phyloP scores from a whole-genome alignment of 1,140 invertebrate genomes.

The Frieseomelitta varia region DNA sequence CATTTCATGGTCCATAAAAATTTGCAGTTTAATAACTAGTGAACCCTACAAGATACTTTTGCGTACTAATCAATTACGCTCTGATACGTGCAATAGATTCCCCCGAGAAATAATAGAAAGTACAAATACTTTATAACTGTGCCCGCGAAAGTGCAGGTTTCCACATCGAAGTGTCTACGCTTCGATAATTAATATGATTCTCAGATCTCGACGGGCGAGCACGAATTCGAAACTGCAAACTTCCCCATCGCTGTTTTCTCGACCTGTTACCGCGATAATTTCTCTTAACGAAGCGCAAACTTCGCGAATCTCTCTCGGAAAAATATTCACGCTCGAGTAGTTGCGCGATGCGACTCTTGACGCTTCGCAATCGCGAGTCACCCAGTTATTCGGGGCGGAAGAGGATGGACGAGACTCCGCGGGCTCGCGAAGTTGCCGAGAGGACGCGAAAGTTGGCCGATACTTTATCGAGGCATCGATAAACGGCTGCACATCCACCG shows the following conservation, averaged over 20 bases:
- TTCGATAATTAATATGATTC: too few relatives aligned
- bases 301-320: background rate
- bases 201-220: too few relatives aligned
- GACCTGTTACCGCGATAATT: too few relatives aligned
- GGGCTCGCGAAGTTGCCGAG: constrained; percentile 21
- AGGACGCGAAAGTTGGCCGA: constrained; percentile 52
- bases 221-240: background rate
- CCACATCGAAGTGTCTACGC: too few relatives aligned
- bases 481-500: constrained; percentile 57
- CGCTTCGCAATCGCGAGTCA: background rate
- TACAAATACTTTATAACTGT: too few relatives aligned
- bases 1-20: too few relatives aligned
- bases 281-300: background rate
- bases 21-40: too few relatives aligned
- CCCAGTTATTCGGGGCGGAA: background rate
- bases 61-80: too few relatives aligned
- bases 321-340: background rate
- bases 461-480: constrained; percentile 64
- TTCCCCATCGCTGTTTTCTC: background rate
- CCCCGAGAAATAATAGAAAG: too few relatives aligned
- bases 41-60: too few relatives aligned
- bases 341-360: background rate
- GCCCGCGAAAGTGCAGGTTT: too few relatives aligned
- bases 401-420: background rate
- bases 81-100: too few relatives aligned